A percentile compares a stretch with the other conserved stretches of the same genome.
These are phyloP conservation scores for Nebria salina DNA, from an alignment of 2,888 invertebrate species.

Conservation along the genomic window DNA sequence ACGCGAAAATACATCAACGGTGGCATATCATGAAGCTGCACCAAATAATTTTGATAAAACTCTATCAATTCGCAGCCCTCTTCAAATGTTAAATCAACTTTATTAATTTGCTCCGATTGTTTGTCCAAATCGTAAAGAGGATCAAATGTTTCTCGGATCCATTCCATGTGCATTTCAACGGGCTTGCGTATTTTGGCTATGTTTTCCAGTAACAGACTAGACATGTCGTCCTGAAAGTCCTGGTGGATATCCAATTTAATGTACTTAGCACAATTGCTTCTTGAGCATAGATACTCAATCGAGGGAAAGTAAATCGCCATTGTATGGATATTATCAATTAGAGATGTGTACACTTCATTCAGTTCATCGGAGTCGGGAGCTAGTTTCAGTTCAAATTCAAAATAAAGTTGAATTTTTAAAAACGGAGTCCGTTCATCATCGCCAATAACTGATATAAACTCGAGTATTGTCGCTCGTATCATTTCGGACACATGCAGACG, in stretches of 20 bases:
- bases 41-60: constrained; percentile 69
- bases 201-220: constrained; percentile 65
- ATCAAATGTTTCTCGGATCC: constrained; percentile 67
- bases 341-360: constrained; percentile 67
- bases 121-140: constrained; percentile 64
- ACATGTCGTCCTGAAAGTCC: constrained; percentile 66
- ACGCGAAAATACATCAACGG: constrained; percentile 76
- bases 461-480: constrained; percentile 73
- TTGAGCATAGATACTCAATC: constrained; percentile 65
- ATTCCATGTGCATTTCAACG: constrained; percentile 66
- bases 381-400: constrained; percentile 67
- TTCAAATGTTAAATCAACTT: constrained; percentile 67
- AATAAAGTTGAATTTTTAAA: constrained; percentile 69
- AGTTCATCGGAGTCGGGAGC: constrained; percentile 70
- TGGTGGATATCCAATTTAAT: constrained; percentile 70
- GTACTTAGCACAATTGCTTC: constrained; percentile 62
- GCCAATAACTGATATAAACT: constrained; percentile 68
- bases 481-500: constrained; percentile 72
- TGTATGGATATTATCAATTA: constrained; percentile 67
- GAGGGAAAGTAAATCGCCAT: constrained; percentile 70
- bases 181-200: constrained; percentile 68
- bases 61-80: constrained; percentile 70
- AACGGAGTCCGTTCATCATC: constrained; percentile 69
- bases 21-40: constrained; percentile 70
- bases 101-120: constrained; percentile 64